A percentile compares a stretch with the other conserved stretches of the same genome.
These are phyloP conservation scores for Sebastes iracundus DNA, from an alignment of 2,797 vertebrate genomes.

Conservation along the genomic window DNA sequence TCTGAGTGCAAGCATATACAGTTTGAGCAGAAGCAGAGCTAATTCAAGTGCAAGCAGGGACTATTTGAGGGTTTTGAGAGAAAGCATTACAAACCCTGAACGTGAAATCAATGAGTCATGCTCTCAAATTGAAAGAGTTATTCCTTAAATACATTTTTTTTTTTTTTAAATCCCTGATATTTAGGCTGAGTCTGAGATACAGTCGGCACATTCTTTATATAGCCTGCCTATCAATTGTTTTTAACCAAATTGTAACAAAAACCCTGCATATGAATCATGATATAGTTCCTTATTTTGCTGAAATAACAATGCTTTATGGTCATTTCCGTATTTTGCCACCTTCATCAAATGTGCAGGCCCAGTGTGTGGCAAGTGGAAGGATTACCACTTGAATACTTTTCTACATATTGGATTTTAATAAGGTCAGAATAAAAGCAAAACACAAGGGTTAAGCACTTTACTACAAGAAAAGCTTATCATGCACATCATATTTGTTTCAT, in stretches of 20 bases:
- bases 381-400: neutral
- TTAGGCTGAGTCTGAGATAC: neutral
- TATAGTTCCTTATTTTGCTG: no score
- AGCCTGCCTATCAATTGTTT: neutral
- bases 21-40: neutral
- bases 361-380: neutral
- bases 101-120: neutral
- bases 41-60: no score
- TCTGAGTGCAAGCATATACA: neutral
- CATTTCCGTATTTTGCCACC: neutral
- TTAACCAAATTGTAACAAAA: rapidly evolving
- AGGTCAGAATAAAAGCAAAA: neutral
- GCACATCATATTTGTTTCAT: neutral
- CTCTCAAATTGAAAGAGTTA: neutral
- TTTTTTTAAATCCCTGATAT: neutral
- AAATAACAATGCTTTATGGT: no score
- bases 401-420: neutral
- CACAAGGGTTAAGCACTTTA: neutral
- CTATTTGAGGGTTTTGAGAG: neutral
- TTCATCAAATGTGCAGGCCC: neutral
- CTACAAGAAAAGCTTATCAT: neutral
- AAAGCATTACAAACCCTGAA: neutral
- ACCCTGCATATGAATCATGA: no score
- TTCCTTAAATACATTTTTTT: neutral
- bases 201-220: neutral